Evolutionary conservation across 1,140 invertebrate genomes (phyloP).

Genomic region (Oscheius sp.): DNA sequence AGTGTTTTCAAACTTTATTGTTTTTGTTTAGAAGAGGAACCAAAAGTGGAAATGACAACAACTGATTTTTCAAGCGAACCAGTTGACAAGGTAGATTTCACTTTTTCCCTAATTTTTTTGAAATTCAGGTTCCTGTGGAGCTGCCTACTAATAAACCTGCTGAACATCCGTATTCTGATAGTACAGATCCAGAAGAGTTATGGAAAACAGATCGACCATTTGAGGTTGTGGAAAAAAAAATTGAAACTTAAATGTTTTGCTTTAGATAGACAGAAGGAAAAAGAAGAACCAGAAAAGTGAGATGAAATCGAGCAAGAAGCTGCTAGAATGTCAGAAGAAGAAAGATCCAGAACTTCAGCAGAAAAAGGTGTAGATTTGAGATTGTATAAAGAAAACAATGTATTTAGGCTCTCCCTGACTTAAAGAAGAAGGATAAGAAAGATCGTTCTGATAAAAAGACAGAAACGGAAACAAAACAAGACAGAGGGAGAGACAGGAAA

Average conservation of each 20-base stretch:
- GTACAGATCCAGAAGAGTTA: background rate
- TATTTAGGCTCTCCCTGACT: background rate
- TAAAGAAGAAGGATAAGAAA: constrained; percentile 4
- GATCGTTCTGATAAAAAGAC: constrained; percentile 1
- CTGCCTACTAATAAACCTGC: background rate
- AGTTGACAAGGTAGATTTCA: too few species aligned
- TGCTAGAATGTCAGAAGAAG: background rate
- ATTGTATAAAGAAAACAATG: background rate
- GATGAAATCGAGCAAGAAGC: background rate
- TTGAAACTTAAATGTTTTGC: background rate
- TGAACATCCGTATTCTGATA: background rate
- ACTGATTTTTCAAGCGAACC: background rate
- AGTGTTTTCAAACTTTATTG: background rate
- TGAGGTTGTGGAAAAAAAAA: background rate
- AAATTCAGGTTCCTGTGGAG: background rate
- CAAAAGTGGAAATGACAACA: background rate
- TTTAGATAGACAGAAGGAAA: background rate
- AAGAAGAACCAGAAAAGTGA: background rate
- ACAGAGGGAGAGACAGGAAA: background rate
- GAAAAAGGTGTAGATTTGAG: constrained; percentile 8
- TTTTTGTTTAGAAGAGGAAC: too few species aligned
- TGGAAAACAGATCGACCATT: background rate
- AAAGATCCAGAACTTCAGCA: background rate
- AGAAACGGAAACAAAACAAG: background rate
- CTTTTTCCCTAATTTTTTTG: too few species aligned